Percentiles rank a stretch among this genome's conserved stretches.
Conservation (phyloP, 2,113 vertebrate species). For the Oryzias javanicus region DNA sequence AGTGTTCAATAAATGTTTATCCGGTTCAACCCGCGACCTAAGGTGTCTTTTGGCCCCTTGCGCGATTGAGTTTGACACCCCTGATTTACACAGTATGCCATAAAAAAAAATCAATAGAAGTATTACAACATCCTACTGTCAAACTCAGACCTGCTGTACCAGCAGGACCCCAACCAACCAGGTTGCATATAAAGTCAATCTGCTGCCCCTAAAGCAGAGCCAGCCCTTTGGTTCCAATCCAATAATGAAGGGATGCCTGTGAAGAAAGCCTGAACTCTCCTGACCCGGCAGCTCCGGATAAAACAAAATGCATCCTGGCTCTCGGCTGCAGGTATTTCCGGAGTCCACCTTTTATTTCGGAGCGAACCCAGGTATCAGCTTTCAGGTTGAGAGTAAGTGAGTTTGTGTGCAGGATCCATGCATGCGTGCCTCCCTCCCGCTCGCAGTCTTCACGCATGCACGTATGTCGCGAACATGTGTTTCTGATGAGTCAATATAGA, state of each 20-base stretch:
- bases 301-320: slow-evolving; percentile 61
- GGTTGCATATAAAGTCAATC: slow-evolving; percentile 29
- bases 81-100: neutral
- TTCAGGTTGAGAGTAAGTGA: slow-evolving; percentile 57
- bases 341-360: slow-evolving; percentile 68
- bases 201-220: slow-evolving; percentile 38
- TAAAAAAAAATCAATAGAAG: slow-evolving; percentile 12
- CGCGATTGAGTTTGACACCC: too few relatives aligned
- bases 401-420: slow-evolving; percentile 45
- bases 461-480: slow-evolving; percentile 63
- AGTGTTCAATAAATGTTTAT: too few relatives aligned
- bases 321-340: slow-evolving; percentile 67
- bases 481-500: slow-evolving; percentile 76
- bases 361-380: slow-evolving; percentile 60
- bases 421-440: slow-evolving; percentile 19
- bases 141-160: slow-evolving; percentile 31
- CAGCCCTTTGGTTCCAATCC: slow-evolving; percentile 42
- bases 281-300: slow-evolving; percentile 53
- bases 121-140: slow-evolving; percentile 33
- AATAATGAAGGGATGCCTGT: slow-evolving; percentile 52
- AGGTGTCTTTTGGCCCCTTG: too few relatives aligned
- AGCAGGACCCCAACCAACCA: slow-evolving; percentile 23
- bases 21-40: too few relatives aligned
- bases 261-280: slow-evolving; percentile 61
- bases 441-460: slow-evolving; percentile 23